Evolutionary conservation across 2,797 vertebrate species (phyloP).

Genomic region (Microctenopoma stevenorrisi): DNA sequence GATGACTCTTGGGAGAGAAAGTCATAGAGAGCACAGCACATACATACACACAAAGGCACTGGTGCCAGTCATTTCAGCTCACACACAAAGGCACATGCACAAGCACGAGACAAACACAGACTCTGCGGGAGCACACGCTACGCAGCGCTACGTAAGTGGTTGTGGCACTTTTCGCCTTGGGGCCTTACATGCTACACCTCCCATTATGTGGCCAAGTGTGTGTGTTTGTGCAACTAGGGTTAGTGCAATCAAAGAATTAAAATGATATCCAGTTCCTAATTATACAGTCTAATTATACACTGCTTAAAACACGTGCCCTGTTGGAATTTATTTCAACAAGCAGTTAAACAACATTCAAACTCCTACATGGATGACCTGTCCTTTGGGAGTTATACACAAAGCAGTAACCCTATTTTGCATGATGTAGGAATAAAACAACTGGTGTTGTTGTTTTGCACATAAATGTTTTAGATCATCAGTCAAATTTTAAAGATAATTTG

Average conservation of each 20-base stretch:
- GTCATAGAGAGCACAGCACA: constrained; percentile 27
- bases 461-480: no score
- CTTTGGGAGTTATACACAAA: no score
- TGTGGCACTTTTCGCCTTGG: constrained; percentile 37
- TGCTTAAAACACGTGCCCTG: neutral
- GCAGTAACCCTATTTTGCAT: neutral
- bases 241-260: constrained; percentile 45
- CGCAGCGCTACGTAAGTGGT: constrained; percentile 58
- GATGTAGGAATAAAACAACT: constrained; percentile 6
- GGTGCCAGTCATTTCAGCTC: constrained; percentile 2
- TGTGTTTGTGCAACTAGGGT: constrained; percentile 48
- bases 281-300: constrained; percentile 4
- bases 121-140: constrained; percentile 24
- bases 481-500: no score
- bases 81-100: constrained; percentile 16
- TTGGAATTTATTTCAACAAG: neutral
- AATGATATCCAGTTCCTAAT: constrained; percentile 5
- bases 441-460: no score
- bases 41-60: constrained; percentile 7
- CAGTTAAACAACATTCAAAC: neutral
- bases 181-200: constrained; percentile 62
- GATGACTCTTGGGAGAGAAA: constrained; percentile 58
- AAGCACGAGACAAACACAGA: constrained; percentile 5
- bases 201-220: constrained; percentile 36
- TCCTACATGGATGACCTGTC: neutral